Evolutionary conservation across 2,888 invertebrate species (phyloP), one percentile per base, ranked within the genome.

Genomic region (Chloromyia formosa): DNA sequence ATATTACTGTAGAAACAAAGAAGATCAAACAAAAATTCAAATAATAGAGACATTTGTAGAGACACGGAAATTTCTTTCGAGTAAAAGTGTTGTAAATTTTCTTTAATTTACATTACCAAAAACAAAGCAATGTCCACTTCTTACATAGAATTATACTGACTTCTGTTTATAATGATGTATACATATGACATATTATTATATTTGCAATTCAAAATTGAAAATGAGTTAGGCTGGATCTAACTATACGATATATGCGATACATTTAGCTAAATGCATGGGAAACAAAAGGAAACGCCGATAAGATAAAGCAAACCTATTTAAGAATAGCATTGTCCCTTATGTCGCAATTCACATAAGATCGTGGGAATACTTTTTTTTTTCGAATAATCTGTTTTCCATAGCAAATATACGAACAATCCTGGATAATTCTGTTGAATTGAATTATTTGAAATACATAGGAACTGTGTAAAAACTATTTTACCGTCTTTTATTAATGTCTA

Each of bases 151-250:
- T 54, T 5, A 56, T 16, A 53, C 1, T 16, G 14, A 16, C 14
- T 53, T 16, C 10, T 4, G 14, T 4, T 16, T 53, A 16, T 16
- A 35, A 35, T 35, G 27, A 53, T 53, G 53, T 53, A 53, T 53
- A 16, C 53, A 35, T 35, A n/a, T n/a, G 49, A 12, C 3, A 49
- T 49, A 49, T 49, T 49, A 49, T 49, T 35, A 35, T 35, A 35
- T 35, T 35, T 35, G 5, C 10, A 56, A 56, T 56, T 16, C 16
- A 20, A 56, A 3, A 16, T n/a, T 56, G 18, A n/a, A 56, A 56
- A 3, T 56, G 5, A 45, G 66, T 66, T 66, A 66, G 66, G 66
- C 66, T 66, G 66, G 66, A 20, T 20, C 66, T 66, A 66, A 66
- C 66, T 20, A 7, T 35, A 35, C 27, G 27, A 35, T 35, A 35